Conservation (phyloP, 2,113 vertebrate genomes). For the Natator depressus region DNA sequence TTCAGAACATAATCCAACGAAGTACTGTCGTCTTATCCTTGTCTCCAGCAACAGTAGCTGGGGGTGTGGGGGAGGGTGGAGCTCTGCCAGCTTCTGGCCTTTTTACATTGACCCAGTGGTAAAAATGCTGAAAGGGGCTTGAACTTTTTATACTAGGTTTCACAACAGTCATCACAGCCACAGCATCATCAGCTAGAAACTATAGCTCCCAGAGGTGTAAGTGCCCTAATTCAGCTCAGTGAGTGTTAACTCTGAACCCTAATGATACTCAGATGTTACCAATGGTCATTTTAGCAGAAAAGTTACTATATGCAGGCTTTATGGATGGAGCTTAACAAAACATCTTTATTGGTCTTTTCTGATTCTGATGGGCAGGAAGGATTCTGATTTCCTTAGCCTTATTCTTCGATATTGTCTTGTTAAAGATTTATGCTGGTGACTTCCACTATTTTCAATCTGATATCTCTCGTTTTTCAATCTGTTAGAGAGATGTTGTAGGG, state of each 20-base stretch:
- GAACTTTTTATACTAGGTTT: neutral
- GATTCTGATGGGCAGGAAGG: neutral
- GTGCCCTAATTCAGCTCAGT: neutral
- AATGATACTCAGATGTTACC: neutral
- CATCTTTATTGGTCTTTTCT: rapidly evolving
- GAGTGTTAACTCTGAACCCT: neutral
- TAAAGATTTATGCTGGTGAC: neutral
- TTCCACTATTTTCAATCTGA: neutral
- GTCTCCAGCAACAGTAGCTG: too few species aligned
- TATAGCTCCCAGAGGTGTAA: neutral
- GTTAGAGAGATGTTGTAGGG: neutral
- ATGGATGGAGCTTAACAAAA: neutral
- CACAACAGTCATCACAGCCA: neutral
- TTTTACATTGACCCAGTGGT: neutral
- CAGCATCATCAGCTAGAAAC: neutral
- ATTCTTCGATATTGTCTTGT: neutral
- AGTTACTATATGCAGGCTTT: neutral
- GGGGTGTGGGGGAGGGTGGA: rapidly evolving
- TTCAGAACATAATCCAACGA: too few species aligned
- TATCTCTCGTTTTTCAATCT: neutral
- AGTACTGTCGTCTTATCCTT: too few species aligned
- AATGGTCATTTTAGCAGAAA: neutral
- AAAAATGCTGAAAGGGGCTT: neutral
- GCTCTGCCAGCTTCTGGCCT: neutral
- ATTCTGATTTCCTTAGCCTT: neutral